Conservation (phyloP, 2,888 invertebrate genomes). For the Hesperia comma region DNA sequence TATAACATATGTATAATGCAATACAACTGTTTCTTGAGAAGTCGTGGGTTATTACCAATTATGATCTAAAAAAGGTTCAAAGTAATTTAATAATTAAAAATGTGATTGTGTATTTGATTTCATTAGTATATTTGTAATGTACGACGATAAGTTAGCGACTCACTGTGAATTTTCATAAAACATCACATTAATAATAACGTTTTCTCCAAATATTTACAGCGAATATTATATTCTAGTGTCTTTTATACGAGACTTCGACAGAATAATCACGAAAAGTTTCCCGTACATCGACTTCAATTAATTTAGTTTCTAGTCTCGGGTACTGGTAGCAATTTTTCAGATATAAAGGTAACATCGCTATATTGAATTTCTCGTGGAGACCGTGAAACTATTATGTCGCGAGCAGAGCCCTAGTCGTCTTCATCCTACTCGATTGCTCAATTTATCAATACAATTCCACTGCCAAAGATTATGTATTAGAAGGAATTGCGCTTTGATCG, state of each 20-base stretch:
- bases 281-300: conserved; percentile 5
- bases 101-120: too few species aligned
- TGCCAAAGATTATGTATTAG: conserved; percentile 51
- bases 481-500: too few species aligned
- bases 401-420: conserved; percentile 65
- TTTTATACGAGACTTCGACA: background rate
- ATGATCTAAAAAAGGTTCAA: too few species aligned
- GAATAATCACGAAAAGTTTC: background rate
- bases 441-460: conserved; percentile 75
- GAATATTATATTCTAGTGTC: background rate
- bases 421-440: conserved; percentile 76
- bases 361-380: conserved; percentile 70
- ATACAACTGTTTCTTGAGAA: too few species aligned
- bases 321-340: conserved; percentile 17
- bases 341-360: conserved; percentile 25
- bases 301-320: conserved; percentile 7
- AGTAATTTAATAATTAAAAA: too few species aligned
- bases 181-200: too few species aligned
- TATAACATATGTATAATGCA: too few species aligned
- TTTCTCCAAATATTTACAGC: background rate
- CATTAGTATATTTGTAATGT: too few species aligned
- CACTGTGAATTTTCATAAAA: too few species aligned
- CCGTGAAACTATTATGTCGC: conserved; percentile 77
- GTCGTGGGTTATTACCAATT: too few species aligned
- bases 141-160: too few species aligned